These are phyloP conservation scores for Halcyon malimbica DNA, from an alignment of 2,113 vertebrate species.

Conservation along the genomic window DNA sequence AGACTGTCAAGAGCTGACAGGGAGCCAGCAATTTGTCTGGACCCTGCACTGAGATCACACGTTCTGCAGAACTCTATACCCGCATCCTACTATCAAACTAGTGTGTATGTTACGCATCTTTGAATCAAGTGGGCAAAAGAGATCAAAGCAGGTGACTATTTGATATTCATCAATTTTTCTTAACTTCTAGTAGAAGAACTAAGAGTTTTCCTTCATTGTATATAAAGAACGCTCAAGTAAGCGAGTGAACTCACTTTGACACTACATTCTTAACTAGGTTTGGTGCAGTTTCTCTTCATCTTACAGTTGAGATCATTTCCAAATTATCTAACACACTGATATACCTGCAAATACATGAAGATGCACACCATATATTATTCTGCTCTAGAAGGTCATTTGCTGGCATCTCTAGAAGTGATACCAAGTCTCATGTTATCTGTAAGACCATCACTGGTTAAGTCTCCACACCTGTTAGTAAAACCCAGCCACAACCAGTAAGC, in stretches of 20 bases:
- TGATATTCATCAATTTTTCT: background rate
- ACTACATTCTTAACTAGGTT: background rate
- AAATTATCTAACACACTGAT: background rate
- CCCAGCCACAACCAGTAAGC: background rate
- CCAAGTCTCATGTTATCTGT: background rate
- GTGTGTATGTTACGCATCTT: background rate
- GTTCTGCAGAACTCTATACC: background rate
- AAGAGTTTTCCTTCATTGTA: background rate
- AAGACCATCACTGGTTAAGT: background rate
- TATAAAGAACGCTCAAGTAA: background rate
- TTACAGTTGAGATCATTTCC: background rate
- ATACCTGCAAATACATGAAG: background rate
- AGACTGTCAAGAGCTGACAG: background rate
- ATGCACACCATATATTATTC: rapidly evolving
- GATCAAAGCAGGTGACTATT: background rate
- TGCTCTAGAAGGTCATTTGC: background rate
- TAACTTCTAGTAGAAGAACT: background rate
- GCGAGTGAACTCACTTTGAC: background rate
- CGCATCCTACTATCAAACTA: background rate
- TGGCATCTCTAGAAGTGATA: background rate
- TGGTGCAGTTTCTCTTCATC: background rate
- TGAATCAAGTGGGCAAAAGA: background rate
- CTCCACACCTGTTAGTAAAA: background rate
- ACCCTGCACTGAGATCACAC: background rate
- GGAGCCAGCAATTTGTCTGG: background rate